phyloP scores from a whole-genome alignment of 2,888 invertebrate genomes.

The Ommatoiulus sabulosus region DNA sequence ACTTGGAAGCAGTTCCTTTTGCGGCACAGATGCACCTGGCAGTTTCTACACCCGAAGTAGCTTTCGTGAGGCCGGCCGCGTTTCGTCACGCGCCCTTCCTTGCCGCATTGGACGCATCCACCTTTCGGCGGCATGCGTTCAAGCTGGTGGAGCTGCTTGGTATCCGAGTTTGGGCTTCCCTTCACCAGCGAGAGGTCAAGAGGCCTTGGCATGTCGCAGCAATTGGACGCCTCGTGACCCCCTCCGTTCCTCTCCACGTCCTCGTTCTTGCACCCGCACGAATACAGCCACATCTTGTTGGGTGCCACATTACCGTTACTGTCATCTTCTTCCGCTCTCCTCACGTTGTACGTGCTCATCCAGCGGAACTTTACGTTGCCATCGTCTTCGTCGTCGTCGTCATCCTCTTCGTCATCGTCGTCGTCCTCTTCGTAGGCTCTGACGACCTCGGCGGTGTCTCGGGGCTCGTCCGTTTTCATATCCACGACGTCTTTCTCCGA shows the following conservation, averaged over 20 bases:
- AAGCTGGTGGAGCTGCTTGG: conserved; percentile 55
- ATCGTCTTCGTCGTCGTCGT: conserved; percentile 54
- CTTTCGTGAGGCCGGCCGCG: conserved; percentile 60
- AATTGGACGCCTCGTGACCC: neutral
- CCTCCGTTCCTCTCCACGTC: conserved; percentile 2
- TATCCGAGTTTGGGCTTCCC: conserved; percentile 22
- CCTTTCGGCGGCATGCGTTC: conserved; percentile 60
- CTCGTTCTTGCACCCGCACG: conserved; percentile 43
- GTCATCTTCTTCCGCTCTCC: neutral
- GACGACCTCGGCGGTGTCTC: neutral
- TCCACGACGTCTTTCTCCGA: conserved; percentile 8
- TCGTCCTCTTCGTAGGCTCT: conserved; percentile 54
- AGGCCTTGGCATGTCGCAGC: conserved; percentile 29
- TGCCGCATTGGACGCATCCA: conserved; percentile 60
- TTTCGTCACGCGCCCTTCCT: conserved; percentile 60
- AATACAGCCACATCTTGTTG: conserved; percentile 49
- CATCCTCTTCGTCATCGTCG: conserved; percentile 51
- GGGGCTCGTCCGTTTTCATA: neutral
- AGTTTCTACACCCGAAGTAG: conserved; percentile 60
- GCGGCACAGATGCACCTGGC: conserved; percentile 59
- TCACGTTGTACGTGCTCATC: conserved; percentile 13
- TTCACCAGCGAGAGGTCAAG: conserved; percentile 53
- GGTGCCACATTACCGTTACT: conserved; percentile 48
- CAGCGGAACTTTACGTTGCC: conserved; percentile 1
- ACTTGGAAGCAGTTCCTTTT: conserved; percentile 60